Evolutionary conservation across 1,140 invertebrate species (phyloP).

Genomic region (Neodiprion virginianus): DNA sequence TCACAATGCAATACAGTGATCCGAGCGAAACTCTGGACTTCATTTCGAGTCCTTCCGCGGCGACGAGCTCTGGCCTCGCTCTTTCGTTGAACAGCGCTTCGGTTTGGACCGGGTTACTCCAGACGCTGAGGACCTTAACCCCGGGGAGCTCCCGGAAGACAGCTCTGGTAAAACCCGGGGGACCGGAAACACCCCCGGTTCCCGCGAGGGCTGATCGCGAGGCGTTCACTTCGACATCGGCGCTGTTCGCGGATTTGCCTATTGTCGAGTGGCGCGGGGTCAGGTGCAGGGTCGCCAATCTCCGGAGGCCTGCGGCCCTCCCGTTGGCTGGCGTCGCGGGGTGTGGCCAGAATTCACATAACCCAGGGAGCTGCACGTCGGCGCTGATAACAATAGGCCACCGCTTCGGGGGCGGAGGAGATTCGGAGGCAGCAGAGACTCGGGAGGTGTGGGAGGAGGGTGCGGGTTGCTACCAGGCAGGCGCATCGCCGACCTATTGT

Average conservation of each 20-base stretch:
- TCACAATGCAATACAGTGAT: too few relatives aligned
- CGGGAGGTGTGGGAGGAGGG: conserved; percentile 18
- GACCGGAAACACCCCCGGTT: conserved; percentile 9
- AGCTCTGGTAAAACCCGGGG: background rate
- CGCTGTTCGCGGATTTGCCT: conserved; percentile 31
- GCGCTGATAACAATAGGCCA: conserved; percentile 28
- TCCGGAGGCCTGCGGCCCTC: conserved; percentile 27
- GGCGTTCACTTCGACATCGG: too few relatives aligned
- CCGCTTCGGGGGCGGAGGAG: conserved; percentile 9
- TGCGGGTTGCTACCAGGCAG: conserved; percentile 49
- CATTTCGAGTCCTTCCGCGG: too few relatives aligned
- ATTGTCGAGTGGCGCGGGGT: conserved; percentile 34
- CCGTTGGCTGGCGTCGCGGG: conserved; percentile 45
- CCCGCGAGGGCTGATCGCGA: background rate
- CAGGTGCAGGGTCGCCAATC: conserved; percentile 38
- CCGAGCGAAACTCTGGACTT: too few relatives aligned
- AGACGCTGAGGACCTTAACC: too few relatives aligned
- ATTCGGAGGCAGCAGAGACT: background rate
- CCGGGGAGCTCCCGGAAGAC: background rate
- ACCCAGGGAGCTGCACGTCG: conserved; percentile 21
- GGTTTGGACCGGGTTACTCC: too few relatives aligned
- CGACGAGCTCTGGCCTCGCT: too few relatives aligned
- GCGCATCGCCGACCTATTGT: conserved; percentile 57
- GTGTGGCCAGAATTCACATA: conserved; percentile 41
- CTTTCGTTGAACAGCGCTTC: too few relatives aligned